Conservation (phyloP, 2,888 invertebrate species). For the Acronicta psi region DNA sequence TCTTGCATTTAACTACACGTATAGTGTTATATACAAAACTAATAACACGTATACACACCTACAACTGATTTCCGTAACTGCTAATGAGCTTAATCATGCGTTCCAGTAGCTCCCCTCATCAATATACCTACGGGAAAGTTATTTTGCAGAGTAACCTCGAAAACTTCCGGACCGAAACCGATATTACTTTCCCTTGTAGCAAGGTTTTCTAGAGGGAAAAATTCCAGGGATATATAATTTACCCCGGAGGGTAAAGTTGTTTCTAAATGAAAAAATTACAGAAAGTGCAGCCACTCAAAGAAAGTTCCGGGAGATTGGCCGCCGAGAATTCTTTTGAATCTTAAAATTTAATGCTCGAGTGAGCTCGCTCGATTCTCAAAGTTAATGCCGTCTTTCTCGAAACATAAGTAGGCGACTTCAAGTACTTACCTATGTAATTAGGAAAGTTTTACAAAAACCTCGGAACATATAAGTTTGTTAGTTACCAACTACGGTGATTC, state of each 20-base stretch:
- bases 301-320: constrained; percentile 1
- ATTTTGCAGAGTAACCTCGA: background rate
- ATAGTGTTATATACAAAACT: constrained; percentile 11
- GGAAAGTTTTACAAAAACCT: constrained; percentile 3
- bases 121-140: constrained; percentile 18
- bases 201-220: constrained; percentile 1
- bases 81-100: constrained; percentile 12
- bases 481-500: background rate
- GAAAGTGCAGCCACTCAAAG: constrained; percentile 6
- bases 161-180: constrained; percentile 13
- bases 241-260: constrained; percentile 1
- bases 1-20: too few relatives aligned
- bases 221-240: constrained; percentile 4
- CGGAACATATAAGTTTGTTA: background rate
- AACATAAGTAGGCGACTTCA: background rate
- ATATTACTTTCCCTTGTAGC: constrained; percentile 15
- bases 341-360: background rate
- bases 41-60: constrained; percentile 7
- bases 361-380: background rate
- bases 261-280: constrained; percentile 1
- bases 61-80: constrained; percentile 14
- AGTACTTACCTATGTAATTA: background rate
- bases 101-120: constrained; percentile 14
- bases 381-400: background rate
- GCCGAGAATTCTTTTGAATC: constrained; percentile 11